Evolutionary conservation across 2,888 invertebrate genomes (phyloP), one percentile per base, ranked within the genome.

Genomic region (Ecdyonurus torrentis): DNA sequence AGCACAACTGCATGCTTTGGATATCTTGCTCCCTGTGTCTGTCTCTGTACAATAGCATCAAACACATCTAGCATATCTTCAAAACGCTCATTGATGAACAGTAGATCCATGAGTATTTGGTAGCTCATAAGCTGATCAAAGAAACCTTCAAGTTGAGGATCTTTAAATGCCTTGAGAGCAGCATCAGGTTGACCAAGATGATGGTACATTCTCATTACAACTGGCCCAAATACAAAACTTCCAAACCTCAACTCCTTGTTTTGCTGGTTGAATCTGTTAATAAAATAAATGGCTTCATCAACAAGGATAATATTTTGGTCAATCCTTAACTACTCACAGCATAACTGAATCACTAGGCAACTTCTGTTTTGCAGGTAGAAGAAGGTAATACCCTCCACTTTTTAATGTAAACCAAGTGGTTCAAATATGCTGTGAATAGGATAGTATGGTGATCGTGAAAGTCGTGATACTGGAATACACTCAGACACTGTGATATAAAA

Each of bases 221-320:
- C 85, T 2, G 91, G 89, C 0, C 91, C 91, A 80, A 91, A 91
- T 2, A 84, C 72, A 73, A 83, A 91, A 67, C 80, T 85, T n/a
- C 89, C 87, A 79, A 91, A 90, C 65, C 89, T 76, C 63, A 85
- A 72, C 67, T 86, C 83, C 66, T 81, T 79, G 66, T 83, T 86
- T 71, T 89, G 88, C 20, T 76, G 72, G 70, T 85, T 83, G 70
- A 85, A 91, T 70, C 87, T 87, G 69, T 65, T 77, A 77, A 65
- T 25, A 61, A 63, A 63, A 37, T 25, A n/a, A n/a, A n/a, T n/a
- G n/a, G n/a, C n/a, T n/a, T n/a, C n/a, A n/a, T n/a, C n/a, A n/a
- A n/a, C n/a, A n/a, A n/a, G n/a, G n/a, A n/a, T n/a, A n/a, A n/a
- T n/a, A n/a, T n/a, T n/a, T n/a, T n/a, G n/a, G n/a, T n/a, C n/a